Percentiles rank a stretch among this genome's conserved stretches.
Evolutionary conservation across 1,140 invertebrate species (phyloP).

Genomic region (Drosophila rhopaloa): DNA sequence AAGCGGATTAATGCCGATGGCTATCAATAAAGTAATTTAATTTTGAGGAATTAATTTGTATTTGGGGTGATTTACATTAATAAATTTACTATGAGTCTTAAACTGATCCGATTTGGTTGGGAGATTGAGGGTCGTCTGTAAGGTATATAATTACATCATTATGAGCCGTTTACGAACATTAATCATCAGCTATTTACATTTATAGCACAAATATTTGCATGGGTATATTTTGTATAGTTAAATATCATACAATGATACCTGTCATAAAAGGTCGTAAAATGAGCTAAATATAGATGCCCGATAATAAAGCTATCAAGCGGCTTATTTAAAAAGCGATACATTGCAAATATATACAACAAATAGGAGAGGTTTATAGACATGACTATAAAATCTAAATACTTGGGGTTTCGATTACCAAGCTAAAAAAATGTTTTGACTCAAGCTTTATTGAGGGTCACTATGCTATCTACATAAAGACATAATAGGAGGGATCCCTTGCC

Average conservation of each 20-base stretch:
- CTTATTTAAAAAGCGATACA: no score
- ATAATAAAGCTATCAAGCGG: no score
- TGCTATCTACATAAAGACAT: conserved; percentile 9
- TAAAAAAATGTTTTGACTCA: conserved; percentile 1
- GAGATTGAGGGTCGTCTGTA: neutral
- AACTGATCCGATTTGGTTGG: conserved; percentile 5
- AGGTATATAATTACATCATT: no score
- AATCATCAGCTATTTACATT: no score
- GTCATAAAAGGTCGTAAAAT: no score
- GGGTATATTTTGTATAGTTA: no score
- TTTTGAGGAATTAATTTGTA: conserved; percentile 38
- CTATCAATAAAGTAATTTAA: conserved; percentile 41
- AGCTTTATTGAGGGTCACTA: conserved; percentile 7
- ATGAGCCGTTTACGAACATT: no score
- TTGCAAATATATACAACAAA: no score
- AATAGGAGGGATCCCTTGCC: neutral
- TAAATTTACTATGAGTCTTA: conserved; percentile 18
- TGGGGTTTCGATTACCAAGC: conserved; percentile 4
- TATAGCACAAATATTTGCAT: no score
- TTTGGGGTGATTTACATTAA: conserved; percentile 27
- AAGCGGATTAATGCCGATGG: conserved; percentile 26
- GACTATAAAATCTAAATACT: neutral
- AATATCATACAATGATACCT: no score
- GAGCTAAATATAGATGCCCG: no score
- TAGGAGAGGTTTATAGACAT: no score